Evolutionary conservation across 64 coral and sea anemone genomes (phyloP).

Genomic region (Platygyra sinensis): DNA sequence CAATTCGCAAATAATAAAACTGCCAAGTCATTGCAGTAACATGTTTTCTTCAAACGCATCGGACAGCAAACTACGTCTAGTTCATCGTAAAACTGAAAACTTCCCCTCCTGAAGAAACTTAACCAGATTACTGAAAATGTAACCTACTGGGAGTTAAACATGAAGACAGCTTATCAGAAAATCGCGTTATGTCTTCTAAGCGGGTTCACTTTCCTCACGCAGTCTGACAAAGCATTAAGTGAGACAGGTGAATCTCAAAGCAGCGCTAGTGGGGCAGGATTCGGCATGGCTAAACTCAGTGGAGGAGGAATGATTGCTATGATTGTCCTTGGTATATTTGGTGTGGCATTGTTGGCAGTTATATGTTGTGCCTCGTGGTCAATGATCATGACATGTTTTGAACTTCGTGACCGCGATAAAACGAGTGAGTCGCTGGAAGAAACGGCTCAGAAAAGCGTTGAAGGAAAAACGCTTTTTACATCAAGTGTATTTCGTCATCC

Average conservation of each 20-base stretch:
- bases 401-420: neutral
- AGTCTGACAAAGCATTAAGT: constrained; percentile 2
- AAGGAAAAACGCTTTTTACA: neutral
- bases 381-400: constrained; percentile 23
- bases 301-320: constrained; percentile 24
- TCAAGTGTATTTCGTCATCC: neutral
- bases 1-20: no score
- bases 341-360: neutral
- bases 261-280: neutral
- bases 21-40: no score
- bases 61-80: no score
- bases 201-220: neutral
- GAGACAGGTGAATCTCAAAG: neutral
- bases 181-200: neutral
- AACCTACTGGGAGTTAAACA: neutral
- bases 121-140: neutral
- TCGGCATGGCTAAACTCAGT: constrained; percentile 1
- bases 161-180: neutral
- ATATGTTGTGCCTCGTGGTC: constrained; percentile 47
- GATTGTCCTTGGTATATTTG: constrained; percentile 39
- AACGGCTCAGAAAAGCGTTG: neutral
- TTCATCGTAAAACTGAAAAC: no score
- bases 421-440: neutral
- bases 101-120: neutral
- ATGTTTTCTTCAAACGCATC: no score